Evolutionary conservation across 2,888 invertebrate genomes (phyloP).

Genomic region (Corbicula japonica): DNA sequence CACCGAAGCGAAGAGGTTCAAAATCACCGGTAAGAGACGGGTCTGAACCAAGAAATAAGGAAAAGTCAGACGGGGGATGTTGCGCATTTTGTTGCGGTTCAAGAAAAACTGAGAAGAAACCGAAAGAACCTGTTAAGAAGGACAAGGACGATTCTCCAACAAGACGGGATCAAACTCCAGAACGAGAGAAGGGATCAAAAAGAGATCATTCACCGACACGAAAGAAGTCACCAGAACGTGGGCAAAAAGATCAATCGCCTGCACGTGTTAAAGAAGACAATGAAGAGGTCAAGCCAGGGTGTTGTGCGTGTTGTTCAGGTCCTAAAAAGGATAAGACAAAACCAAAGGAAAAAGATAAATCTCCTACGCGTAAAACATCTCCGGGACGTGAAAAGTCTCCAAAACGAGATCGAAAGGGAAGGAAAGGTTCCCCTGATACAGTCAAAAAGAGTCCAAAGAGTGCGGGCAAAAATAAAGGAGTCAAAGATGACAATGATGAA

Average conservation of each 20-base stretch:
- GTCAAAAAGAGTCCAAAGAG: not conserved
- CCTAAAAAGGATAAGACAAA: slow-evolving; percentile 1
- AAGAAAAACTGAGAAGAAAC: too few relatives aligned
- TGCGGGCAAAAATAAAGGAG: not conserved
- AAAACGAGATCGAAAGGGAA: not conserved
- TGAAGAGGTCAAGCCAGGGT: slow-evolving; percentile 30
- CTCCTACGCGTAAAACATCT: not conserved
- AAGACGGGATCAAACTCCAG: too few relatives aligned
- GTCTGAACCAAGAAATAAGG: too few relatives aligned
- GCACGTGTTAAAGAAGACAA: slow-evolving; percentile 12
- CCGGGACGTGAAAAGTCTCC: not conserved
- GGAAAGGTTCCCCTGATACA: not conserved
- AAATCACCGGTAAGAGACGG: too few relatives aligned
- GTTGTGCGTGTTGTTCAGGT: slow-evolving; percentile 40
- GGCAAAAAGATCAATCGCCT: not conserved
- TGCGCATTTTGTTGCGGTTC: too few relatives aligned
- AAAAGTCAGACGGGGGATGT: too few relatives aligned
- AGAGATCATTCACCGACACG: too few relatives aligned
- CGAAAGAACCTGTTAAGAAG: too few relatives aligned
- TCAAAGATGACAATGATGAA: not conserved
- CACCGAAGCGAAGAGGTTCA: too few relatives aligned
- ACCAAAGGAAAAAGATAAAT: not conserved
- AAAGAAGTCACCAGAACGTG: not conserved
- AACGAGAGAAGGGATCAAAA: too few relatives aligned
- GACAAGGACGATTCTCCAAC: too few relatives aligned